A percentile compares a stretch with the other conserved stretches of the same genome.
These are phyloP conservation scores for Macheiramphus alcinus DNA, from an alignment of 2,113 vertebrate genomes.

Conservation along the genomic window DNA sequence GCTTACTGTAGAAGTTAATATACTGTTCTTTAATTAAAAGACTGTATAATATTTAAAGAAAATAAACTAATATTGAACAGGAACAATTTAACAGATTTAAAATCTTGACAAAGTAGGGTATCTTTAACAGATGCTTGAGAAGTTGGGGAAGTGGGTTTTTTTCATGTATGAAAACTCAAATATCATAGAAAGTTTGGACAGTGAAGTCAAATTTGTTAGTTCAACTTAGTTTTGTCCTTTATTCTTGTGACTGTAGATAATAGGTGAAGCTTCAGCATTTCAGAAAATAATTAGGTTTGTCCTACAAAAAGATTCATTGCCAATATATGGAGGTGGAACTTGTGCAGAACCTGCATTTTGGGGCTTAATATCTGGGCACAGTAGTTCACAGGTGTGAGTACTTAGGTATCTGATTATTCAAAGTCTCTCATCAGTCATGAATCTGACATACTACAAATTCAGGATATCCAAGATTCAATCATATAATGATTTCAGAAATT, in stretches of 20 bases:
- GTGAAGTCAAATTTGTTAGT: background rate
- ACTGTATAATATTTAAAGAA: background rate
- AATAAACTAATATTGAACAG: background rate
- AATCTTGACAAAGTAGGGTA: background rate
- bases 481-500: background rate
- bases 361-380: background rate
- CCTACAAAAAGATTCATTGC: rapidly evolving
- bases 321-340: background rate
- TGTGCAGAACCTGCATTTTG: background rate
- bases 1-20: background rate
- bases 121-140: background rate
- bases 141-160: background rate
- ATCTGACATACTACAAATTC: background rate
- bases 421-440: background rate
- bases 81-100: background rate
- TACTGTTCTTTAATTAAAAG: background rate
- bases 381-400: background rate
- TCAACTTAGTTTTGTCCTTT: background rate
- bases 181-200: background rate
- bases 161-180: background rate
- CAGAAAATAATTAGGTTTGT: background rate
- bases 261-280: background rate
- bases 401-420: background rate
- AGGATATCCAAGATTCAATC: background rate
- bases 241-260: background rate